These are phyloP conservation scores for Corydoras sp. DNA, from an alignment of 2,113 vertebrate species.

Conservation along the genomic window DNA sequence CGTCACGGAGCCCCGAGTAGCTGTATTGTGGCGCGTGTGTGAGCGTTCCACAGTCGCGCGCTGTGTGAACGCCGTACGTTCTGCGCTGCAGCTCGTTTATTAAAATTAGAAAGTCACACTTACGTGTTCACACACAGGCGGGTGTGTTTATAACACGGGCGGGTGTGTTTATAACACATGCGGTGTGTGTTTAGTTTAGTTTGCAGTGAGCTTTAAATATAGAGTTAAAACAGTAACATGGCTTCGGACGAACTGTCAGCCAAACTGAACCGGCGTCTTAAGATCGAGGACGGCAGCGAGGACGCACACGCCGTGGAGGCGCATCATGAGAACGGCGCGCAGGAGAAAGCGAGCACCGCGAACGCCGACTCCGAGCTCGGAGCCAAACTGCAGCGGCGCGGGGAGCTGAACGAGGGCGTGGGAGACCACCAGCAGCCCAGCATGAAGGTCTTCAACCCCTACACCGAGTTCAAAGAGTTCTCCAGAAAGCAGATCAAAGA, in stretches of 20 bases:
- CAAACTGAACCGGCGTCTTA: conserved; percentile 76
- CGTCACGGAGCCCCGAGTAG: conserved; percentile 1
- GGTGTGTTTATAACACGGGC: no score
- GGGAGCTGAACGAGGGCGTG: conserved; percentile 71
- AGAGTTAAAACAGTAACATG: conserved; percentile 57
- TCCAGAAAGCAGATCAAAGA: conserved; percentile 89
- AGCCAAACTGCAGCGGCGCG: conserved; percentile 71
- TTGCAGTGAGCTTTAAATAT: no score
- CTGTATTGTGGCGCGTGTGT: not conserved
- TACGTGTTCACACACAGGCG: no score
- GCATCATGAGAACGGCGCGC: conserved; percentile 38
- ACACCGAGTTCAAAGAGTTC: conserved; percentile 93
- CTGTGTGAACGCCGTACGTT: not conserved
- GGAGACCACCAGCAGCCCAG: conserved; percentile 68
- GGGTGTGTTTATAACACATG: no score
- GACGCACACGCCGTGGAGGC: conserved; percentile 53
- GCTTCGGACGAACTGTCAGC: conserved; percentile 76
- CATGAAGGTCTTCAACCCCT: conserved; percentile 83
- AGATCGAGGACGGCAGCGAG: conserved; percentile 67
- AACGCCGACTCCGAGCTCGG: conserved; percentile 72
- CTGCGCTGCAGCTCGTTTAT: no score
- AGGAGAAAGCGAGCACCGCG: conserved; percentile 54
- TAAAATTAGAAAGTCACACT: no score
- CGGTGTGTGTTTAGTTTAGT: no score
- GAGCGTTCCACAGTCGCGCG: conserved; percentile 25